Base-by-base conservation (phyloP, 2,888 invertebrate genomes). In the Polyommatus iphigenia region DNA sequence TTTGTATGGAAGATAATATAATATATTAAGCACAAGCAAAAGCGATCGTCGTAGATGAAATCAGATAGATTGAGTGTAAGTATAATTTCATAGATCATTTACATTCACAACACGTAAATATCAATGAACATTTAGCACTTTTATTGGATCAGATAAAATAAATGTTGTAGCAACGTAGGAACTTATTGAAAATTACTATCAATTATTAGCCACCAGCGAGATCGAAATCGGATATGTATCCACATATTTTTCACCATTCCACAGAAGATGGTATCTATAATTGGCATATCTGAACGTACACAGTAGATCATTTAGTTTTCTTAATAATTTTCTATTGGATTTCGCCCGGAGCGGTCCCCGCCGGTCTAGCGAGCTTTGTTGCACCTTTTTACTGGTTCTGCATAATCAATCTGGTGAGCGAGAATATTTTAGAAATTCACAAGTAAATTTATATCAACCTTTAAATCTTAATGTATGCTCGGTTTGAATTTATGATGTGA, bases 291-390 rank as follows among this genome's bases (percentile, higher is more conserved):
- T 91, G 87, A 87, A 79, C 89, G 89, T 88, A 85, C 85, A 89
- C 89, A 86, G 91, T 91, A 91, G 91, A 93, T 93, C 92, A 93
- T 93, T 94, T 93, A 92, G 93, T 93, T 93, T 93, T 93, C 93
- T 92, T 91, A 91, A 93, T 94, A 93, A 93, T 92, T 92, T 93
- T 92, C 93, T 93, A 93, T 92, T 92, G 91, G 83, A 86, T 85
- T 83, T 82, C 79, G 90, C 93, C 89, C 78, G 81, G 81, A 90
- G 93, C 92, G 82, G 81, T 85, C 80, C 81, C 81, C 83, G 85
- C 88, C 85, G 85, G 88, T 88, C 88, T 86, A 86, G 87, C 82
- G 82, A 85, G 85, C 84, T 85, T 86, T 88, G 89, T 90, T 90
- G 90, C 89, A 85, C 90, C 89, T 89, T 90, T 92, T 91, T 91